Evolutionary conservation across 2,797 vertebrate genomes (phyloP), one percentile per base, ranked within the genome.

Genomic region (Paedocypris micromegethes): DNA sequence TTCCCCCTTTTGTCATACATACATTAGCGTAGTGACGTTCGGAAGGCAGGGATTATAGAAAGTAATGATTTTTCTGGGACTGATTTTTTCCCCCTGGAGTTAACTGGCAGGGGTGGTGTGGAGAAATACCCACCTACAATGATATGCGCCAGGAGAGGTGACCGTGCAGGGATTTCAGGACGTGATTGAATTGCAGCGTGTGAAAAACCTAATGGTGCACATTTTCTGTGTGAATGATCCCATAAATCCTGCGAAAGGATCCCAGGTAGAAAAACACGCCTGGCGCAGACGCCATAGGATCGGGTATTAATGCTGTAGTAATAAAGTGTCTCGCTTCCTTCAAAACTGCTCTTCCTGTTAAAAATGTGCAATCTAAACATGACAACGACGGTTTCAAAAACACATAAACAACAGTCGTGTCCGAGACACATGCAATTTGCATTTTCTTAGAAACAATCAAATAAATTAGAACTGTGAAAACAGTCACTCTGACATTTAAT

Each of bases 161-260:
- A 74, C 73, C 23, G 69, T 7, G 50, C 3, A 3, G 71, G 79
- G 74, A 78, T 77, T 77, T 81, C 58, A 56, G 64, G 72, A 72
- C 73, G 53, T 77, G 75, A 80, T 79, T 80, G 77, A 80, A 79
- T 80, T 75, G 75, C 70, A 44, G 68, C 72, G 62, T 77, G 68
- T 68, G 64, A 74, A 73, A 72, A 76, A 76, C 66, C 78, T 79
- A 79, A 77, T 73, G 61, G 75, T 64, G 43, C 65, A 73, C 74
- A 77, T 80, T 77, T 79, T 79, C 75, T 77, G 72, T 79, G 72
- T 75, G 64, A 77, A 72, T 78, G 75, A 80, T 76, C 77, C 72
- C 67, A 79, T 77, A 81, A 78, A 79, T 81, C 75, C 72, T 9
- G 48, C 48, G 66, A 73, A 73, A 68, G 52, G 72, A 78, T 79